Conservation (phyloP, 2,113 vertebrate species). For the Coptodon rendalli region DNA sequence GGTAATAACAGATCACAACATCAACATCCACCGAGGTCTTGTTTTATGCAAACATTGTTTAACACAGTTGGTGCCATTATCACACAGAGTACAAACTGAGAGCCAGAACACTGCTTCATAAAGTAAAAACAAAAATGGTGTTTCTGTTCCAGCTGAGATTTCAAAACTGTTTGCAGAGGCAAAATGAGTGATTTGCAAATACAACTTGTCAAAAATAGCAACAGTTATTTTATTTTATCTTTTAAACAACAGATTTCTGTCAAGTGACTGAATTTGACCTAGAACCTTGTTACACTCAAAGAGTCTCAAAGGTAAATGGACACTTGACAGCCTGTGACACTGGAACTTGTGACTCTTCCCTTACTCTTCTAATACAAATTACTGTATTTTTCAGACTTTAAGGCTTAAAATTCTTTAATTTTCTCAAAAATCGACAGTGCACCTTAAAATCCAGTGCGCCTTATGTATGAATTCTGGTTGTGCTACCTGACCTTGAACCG, state of each 20-base stretch:
- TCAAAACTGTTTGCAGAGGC: neutral
- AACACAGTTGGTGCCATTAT: conserved; percentile 18
- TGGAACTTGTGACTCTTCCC: neutral
- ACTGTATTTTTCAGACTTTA: neutral
- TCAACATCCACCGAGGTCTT: conserved; percentile 10
- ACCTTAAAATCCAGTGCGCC: neutral
- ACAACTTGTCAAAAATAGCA: neutral
- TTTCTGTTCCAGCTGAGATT: neutral
- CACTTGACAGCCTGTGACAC: neutral
- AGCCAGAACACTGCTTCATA: neutral
- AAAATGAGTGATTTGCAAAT: neutral
- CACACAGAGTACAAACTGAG: neutral
- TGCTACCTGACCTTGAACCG: neutral
- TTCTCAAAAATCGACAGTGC: fast-evolving
- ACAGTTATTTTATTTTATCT: neutral
- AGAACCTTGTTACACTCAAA: neutral
- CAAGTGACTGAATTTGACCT: neutral
- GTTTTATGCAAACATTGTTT: conserved; percentile 40
- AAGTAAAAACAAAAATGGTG: neutral
- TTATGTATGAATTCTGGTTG: neutral
- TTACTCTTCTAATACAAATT: neutral
- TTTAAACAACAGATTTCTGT: neutral
- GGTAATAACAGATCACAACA: conserved; percentile 8
- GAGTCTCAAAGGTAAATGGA: neutral
- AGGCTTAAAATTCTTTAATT: neutral